Evolutionary conservation across 1,140 invertebrate species (phyloP), one percentile per base, ranked within the genome.

Genomic region (Patella vulgata): DNA sequence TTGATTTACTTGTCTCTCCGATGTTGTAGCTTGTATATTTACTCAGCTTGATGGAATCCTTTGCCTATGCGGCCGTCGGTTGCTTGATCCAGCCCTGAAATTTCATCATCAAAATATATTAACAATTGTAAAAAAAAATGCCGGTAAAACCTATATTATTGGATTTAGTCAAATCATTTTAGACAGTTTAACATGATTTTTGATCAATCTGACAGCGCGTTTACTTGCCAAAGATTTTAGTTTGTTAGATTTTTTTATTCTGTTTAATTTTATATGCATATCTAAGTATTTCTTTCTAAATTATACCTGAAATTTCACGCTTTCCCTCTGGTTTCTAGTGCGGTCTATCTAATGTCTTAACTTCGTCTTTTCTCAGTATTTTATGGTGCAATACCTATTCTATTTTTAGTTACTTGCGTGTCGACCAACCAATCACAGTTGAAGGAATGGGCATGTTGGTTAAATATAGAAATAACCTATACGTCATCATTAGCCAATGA

Each of bases 341-440:
- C 44, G 17, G 30, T n/a, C 19, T 48, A 36, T 8, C 33, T 36
- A 36, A 36, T 36, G 33, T 5, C 14, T 36, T 5, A 36, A 8
- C 33, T 36, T 36, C 33, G 33, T 36, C 6, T 8, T 5, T 36
- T 50, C 51, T 40, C 28, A 31, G 25, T 17, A 36, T 46, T 61
- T 63, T 69, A 71, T 74, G 72, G 72, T 69, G 72, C 69, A 74
- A 74, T 71, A 59, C 59, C 61, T 39, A 17, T 43, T 50, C 59
- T 71, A 71, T 53, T 59, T 64, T 66, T 67, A 71, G 68, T 21
- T 58, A 27, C 55, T 67, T 28, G 64, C 58, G 48, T 14, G 30
- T 2, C 1, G 5, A 3, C 1, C 19, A 43, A 30, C 62, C 62
- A 64, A 64, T 64, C 55, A 63, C 27, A 64, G 0, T 17, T 33